These are phyloP conservation scores for Apis dorsata DNA, from an alignment of 1,140 invertebrate genomes.

Conservation along the genomic window DNA sequence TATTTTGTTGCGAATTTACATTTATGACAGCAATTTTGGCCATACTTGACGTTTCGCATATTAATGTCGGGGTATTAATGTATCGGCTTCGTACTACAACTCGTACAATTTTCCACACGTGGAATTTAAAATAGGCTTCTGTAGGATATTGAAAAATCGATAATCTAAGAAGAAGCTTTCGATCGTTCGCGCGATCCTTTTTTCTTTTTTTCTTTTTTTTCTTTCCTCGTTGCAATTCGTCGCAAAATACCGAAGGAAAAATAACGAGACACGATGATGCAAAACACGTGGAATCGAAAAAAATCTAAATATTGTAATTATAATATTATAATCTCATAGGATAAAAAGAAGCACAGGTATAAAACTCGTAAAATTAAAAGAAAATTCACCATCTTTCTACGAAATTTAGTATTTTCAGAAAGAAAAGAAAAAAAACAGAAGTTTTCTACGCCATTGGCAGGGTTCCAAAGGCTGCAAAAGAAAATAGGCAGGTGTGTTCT, in stretches of 20 bases:
- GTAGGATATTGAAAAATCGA: background rate
- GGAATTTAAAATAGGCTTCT: slow-evolving; percentile 28
- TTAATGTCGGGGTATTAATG: slow-evolving; percentile 43
- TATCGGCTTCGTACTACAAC: background rate
- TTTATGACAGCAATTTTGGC: slow-evolving; percentile 45
- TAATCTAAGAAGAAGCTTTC: background rate
- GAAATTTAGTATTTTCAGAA: background rate
- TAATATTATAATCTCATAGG: too few species aligned
- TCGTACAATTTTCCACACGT: slow-evolving; percentile 18
- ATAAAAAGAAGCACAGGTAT: too few species aligned
- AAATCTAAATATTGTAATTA: too few species aligned
- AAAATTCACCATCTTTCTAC: background rate
- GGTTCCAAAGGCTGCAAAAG: background rate
- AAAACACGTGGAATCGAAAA: too few species aligned
- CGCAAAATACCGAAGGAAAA: too few species aligned
- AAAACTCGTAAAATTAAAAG: too few species aligned
- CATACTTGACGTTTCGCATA: slow-evolving; percentile 44
- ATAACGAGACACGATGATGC: too few species aligned
- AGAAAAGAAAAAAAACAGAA: background rate
- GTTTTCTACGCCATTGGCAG: slow-evolving; percentile 28
- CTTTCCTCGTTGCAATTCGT: too few species aligned
- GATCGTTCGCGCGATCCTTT: background rate
- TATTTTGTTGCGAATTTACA: slow-evolving; percentile 50
- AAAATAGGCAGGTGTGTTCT: slow-evolving; percentile 77
- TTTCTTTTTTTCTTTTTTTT: too few species aligned